Evolutionary conservation across 2,113 vertebrate genomes (phyloP).

Genomic region (Esox niger): DNA sequence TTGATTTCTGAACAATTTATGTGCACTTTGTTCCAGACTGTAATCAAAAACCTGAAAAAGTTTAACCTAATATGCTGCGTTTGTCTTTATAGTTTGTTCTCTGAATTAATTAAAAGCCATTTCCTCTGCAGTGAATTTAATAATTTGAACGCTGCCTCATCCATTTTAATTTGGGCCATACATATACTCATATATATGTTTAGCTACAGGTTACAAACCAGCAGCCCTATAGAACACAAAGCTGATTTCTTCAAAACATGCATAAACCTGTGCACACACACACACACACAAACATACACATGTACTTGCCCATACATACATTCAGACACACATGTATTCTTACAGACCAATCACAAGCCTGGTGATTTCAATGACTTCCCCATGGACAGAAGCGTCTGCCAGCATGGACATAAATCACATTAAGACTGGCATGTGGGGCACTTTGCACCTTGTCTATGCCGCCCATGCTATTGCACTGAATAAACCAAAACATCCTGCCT

Average conservation of each 20-base stretch:
- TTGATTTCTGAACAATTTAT: too few relatives aligned
- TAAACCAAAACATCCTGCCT: conserved; percentile 88
- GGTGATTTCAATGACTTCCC: conserved; percentile 77
- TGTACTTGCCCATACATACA: conserved; percentile 21
- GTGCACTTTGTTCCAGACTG: too few relatives aligned
- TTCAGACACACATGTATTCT: conserved; percentile 10
- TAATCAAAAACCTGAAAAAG: too few relatives aligned
- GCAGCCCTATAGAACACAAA: conserved; percentile 17
- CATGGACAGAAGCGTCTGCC: conserved; percentile 77
- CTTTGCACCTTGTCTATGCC: conserved; percentile 81
- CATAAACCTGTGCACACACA: conserved; percentile 10
- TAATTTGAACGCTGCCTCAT: conserved; percentile 38
- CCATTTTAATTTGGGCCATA: conserved; percentile 43
- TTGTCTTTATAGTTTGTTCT: too few relatives aligned
- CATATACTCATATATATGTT: conserved; percentile 28
- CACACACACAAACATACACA: background rate
- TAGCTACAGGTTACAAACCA: conserved; percentile 57
- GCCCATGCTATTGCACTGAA: conserved; percentile 78
- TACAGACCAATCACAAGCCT: conserved; percentile 23
- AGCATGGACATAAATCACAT: conserved; percentile 78
- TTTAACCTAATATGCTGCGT: too few relatives aligned
- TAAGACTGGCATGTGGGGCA: conserved; percentile 76
- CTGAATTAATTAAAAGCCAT: background rate
- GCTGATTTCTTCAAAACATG: conserved; percentile 2
- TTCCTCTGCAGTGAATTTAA: conserved; percentile 21